Evolutionary conservation across 2,797 vertebrate genomes (phyloP).

Genomic region (Rhynchonycteris naso): DNA sequence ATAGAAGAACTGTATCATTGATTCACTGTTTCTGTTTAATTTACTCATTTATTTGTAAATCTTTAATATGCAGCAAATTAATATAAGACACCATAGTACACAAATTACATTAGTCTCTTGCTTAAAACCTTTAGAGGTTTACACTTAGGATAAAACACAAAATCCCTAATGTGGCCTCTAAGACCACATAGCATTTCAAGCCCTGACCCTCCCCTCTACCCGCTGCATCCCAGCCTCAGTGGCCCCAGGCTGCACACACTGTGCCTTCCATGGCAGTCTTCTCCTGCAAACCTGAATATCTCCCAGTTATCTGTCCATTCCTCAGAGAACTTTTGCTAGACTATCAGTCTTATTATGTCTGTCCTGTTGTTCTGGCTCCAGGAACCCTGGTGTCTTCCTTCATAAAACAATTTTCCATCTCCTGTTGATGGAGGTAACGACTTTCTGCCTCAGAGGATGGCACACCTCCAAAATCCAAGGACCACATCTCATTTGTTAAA

Average conservation of each 20-base stretch:
- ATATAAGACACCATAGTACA: neutral
- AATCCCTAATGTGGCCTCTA: neutral
- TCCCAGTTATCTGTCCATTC: neutral
- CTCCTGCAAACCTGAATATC: neutral
- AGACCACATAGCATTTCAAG: neutral
- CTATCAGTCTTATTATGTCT: neutral
- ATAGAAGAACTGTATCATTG: neutral
- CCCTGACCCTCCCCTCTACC: rapidly evolving
- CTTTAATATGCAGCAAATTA: neutral
- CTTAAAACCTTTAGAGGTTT: neutral
- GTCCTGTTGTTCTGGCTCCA: neutral
- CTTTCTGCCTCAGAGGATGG: neutral
- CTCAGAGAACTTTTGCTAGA: neutral
- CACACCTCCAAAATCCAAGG: neutral
- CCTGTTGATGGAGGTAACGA: neutral
- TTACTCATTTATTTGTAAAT: constrained; percentile 40
- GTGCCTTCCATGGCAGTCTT: neutral
- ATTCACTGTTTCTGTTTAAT: neutral
- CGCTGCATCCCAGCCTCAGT: neutral
- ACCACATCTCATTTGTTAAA: neutral
- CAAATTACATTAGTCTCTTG: neutral
- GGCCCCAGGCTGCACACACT: neutral
- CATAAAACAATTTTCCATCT: neutral
- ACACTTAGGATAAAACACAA: neutral
- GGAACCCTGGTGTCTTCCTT: neutral